phyloP scores from a whole-genome alignment of 2,797 vertebrate species.

The Poeciliopsis gracilis region DNA sequence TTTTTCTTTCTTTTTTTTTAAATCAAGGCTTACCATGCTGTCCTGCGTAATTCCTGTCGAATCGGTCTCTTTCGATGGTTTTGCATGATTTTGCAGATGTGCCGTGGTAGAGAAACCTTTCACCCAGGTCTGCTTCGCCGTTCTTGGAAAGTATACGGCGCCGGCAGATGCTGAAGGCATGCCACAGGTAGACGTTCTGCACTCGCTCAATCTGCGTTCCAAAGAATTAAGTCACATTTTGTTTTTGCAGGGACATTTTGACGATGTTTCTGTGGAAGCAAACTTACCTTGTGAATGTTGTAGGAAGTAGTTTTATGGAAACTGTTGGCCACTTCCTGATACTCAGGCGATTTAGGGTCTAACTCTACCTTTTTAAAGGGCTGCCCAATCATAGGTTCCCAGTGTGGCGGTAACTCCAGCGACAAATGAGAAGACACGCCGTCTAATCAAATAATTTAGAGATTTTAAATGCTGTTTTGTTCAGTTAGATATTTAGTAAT shows the following conservation, averaged over 20 bases:
- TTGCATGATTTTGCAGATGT: slow-evolving; percentile 40
- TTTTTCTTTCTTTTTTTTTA: too few relatives aligned
- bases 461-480: not conserved
- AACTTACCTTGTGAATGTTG: slow-evolving; percentile 61
- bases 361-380: slow-evolving; percentile 51
- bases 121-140: slow-evolving; percentile 37
- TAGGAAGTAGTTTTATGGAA: slow-evolving; percentile 47
- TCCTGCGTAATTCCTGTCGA: slow-evolving; percentile 63
- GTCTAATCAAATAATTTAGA: not conserved
- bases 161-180: slow-evolving; percentile 39
- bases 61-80: slow-evolving; percentile 63
- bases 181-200: slow-evolving; percentile 66
- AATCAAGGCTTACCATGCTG: slow-evolving; percentile 28
- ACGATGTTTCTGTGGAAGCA: not conserved
- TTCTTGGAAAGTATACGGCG: slow-evolving; percentile 63
- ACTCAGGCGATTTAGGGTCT: slow-evolving; percentile 31
- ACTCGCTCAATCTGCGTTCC: slow-evolving; percentile 73
- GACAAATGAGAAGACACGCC: not conserved
- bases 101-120: slow-evolving; percentile 70
- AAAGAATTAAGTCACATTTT: not conserved
- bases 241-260: not conserved
- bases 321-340: slow-evolving; percentile 7
- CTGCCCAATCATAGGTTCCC: slow-evolving; percentile 57
- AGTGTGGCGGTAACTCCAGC: slow-evolving; percentile 36
- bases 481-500: not conserved